Evolutionary conservation across 1,140 invertebrate species (phyloP), one percentile per base, ranked within the genome.

Genomic region (Calosoma granatense): DNA sequence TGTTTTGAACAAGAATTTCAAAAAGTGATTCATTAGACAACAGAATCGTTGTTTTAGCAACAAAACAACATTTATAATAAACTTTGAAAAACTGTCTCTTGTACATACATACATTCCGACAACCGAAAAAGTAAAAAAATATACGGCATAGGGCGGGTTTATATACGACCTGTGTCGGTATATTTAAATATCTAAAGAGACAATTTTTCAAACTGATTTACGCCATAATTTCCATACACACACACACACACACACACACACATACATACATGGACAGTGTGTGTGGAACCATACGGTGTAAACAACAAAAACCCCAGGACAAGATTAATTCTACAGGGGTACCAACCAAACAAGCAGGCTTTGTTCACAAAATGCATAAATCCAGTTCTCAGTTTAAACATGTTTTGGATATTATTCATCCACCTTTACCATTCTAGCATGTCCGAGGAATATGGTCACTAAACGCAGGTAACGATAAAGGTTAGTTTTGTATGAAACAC

Each of bases 361-460:
- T 53, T 54, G 43, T 22, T 20, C 19, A 26, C 41, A 56, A 59
- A 43, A 53, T 54, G 51, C 54, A 59, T 59, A 59, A 59, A 59
- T 59, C 58, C 56, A 56, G 52, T 53, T 60, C 41, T 57, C 56
- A 60, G 53, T 54, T 56, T 54, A 41, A 60, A 57, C 59, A 30
- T 57, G 56, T 57, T 60, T 43, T n/a, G 51, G 53, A 17, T 56
- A 52, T 60, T 57, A 56, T 55, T 60, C 59, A 60, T 56, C 56
- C 53, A 60, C 59, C 57, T 60, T 56, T n/a, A n/a, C n/a, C n/a
- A 60, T 57, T 54, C 51, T 39, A 30, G 26, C 26, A 30, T 30
- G 26, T 6, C 4, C 14, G 26, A n/a, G n/a, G n/a, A n/a, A n/a
- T n/a, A n/a, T n/a, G n/a, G n/a, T n/a, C n/a, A n/a, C n/a, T n/a